Conservation (phyloP, 2,113 vertebrate species). For the Syngnathus floridae region DNA sequence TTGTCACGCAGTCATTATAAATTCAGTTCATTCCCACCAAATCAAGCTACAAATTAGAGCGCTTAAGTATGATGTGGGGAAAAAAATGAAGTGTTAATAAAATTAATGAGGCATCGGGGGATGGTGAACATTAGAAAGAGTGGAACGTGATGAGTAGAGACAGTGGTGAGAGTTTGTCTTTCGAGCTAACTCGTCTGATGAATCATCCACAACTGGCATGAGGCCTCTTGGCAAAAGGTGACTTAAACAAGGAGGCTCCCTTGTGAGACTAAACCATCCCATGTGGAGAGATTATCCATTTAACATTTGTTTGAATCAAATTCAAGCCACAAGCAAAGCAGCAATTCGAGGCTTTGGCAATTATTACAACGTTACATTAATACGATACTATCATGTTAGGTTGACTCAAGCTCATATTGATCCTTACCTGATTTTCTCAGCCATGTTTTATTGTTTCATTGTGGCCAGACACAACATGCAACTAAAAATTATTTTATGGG, state of each 20-base stretch:
- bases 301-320: constrained; percentile 34
- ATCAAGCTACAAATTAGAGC: background rate
- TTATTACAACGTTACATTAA: no score
- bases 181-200: constrained; percentile 16
- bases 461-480: constrained; percentile 27
- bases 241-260: constrained; percentile 30
- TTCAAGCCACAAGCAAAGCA: constrained; percentile 6
- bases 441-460: background rate
- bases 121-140: constrained; percentile 23
- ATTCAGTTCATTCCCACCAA: constrained; percentile 5
- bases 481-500: background rate
- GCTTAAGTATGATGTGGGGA: background rate
- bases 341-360: no score
- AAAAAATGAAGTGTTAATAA: constrained; percentile 37
- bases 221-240: constrained; percentile 32
- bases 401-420: no score
- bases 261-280: constrained; percentile 34
- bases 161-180: constrained; percentile 34
- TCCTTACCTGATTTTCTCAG: background rate
- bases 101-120: constrained; percentile 30
- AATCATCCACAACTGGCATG: constrained; percentile 19
- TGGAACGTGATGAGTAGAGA: constrained; percentile 20
- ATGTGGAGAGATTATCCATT: constrained; percentile 29
- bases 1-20: constrained; percentile 29
- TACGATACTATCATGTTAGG: no score